phyloP scores from a whole-genome alignment of 2,888 invertebrate species.

The Phanerotoma sp. region DNA sequence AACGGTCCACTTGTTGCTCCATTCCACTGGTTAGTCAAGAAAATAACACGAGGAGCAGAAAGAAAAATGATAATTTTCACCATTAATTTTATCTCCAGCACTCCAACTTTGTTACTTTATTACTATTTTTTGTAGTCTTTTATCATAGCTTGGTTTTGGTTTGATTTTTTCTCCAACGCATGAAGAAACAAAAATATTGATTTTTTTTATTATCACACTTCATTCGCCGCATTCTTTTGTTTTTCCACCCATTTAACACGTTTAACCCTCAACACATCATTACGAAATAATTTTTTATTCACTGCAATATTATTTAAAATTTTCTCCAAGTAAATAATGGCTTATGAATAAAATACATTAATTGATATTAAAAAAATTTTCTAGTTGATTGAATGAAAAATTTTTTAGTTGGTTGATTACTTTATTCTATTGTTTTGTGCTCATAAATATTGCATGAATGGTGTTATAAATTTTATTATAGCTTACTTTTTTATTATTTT shows the following conservation, averaged over 20 bases:
- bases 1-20: slow-evolving; percentile 64
- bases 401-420: too few relatives aligned
- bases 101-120: too few relatives aligned
- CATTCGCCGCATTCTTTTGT: slow-evolving; percentile 9
- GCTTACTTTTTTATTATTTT: slow-evolving; percentile 22
- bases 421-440: too few relatives aligned
- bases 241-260: too few relatives aligned
- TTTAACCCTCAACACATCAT: too few relatives aligned
- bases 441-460: too few relatives aligned
- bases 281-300: neutral
- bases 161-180: neutral
- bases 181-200: neutral
- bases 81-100: neutral
- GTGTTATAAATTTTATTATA: neutral
- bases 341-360: too few relatives aligned
- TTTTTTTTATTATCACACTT: too few relatives aligned
- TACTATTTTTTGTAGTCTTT: too few relatives aligned
- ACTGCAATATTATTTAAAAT: slow-evolving; percentile 1
- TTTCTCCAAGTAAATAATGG: too few relatives aligned
- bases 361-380: too few relatives aligned
- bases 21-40: slow-evolving; percentile 63
- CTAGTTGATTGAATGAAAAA: too few relatives aligned
- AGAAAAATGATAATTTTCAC: neutral
- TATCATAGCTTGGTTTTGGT: neutral
- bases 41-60: neutral